Percentiles rank a stretch among this genome's conserved stretches.
Conservation (phyloP, 2,113 vertebrate genomes). For the Macquaria ambigua region DNA sequence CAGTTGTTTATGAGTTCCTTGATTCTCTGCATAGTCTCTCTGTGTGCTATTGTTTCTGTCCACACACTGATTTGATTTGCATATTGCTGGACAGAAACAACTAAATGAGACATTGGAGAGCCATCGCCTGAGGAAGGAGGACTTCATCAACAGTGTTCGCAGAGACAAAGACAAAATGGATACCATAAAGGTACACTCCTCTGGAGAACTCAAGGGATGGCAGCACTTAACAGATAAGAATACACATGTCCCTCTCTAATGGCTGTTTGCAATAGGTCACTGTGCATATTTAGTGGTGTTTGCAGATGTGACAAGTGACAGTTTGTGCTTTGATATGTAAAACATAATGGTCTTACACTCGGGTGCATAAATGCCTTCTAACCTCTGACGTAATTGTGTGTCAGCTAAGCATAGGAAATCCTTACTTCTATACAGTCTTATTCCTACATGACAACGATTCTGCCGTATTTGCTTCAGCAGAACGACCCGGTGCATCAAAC, state of each 20-base stretch:
- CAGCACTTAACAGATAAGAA: slow-evolving; percentile 74
- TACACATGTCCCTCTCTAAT: slow-evolving; percentile 49
- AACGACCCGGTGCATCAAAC: not conserved
- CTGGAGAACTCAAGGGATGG: slow-evolving; percentile 15
- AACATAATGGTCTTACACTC: slow-evolving; percentile 17
- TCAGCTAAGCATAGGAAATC: not conserved
- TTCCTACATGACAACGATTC: not conserved
- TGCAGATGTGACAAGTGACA: slow-evolving; percentile 49
- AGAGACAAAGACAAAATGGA: slow-evolving; percentile 81
- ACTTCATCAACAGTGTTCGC: slow-evolving; percentile 75
- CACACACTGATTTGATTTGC: slow-evolving; percentile 17
- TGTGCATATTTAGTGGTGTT: slow-evolving; percentile 56
- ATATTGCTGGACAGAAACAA: slow-evolving; percentile 78
- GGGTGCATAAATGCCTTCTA: slow-evolving; percentile 12
- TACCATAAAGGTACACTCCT: slow-evolving; percentile 82
- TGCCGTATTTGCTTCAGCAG: not conserved
- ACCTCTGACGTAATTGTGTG: slow-evolving; percentile 4
- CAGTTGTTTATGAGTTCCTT: not conserved
- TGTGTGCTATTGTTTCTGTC: not conserved
- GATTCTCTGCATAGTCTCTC: not conserved
- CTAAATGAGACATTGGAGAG: slow-evolving; percentile 83
- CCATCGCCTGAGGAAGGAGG: slow-evolving; percentile 76
- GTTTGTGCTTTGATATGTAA: slow-evolving; percentile 55
- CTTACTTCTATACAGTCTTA: too few relatives aligned
- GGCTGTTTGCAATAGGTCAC: slow-evolving; percentile 58